These are phyloP conservation scores for Drosophila lini DNA, from an alignment of 1,140 invertebrate species.

Conservation along the genomic window DNA sequence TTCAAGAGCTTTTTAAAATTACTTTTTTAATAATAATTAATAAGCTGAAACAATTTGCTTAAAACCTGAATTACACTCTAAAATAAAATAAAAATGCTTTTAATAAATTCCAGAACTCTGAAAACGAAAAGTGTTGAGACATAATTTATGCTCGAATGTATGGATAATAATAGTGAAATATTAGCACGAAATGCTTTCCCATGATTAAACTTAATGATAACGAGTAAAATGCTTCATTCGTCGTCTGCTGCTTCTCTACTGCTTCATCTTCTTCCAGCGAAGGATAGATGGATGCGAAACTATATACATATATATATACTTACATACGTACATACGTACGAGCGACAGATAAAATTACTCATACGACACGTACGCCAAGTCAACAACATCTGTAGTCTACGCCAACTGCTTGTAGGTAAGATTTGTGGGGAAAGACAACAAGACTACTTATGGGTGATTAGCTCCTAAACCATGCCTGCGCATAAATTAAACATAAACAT, in stretches of 20 bases:
- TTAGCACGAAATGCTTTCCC: background rate
- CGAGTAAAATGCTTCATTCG: background rate
- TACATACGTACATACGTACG: background rate
- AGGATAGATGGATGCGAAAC: conserved; percentile 7
- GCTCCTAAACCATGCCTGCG: conserved; percentile 38
- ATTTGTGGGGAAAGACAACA: conserved; percentile 35
- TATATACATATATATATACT: background rate
- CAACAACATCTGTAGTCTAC: conserved; percentile 28
- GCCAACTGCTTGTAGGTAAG: conserved; percentile 30
- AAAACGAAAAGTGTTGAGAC: background rate
- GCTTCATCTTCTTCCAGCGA: background rate
- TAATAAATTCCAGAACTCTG: background rate
- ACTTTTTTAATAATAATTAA: too few species aligned
- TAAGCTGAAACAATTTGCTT: too few species aligned
- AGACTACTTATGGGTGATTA: conserved; percentile 40
- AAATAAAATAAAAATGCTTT: background rate
- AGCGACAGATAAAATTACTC: conserved; percentile 20
- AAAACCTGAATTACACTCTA: too few species aligned
- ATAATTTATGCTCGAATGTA: background rate
- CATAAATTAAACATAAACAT: conserved; percentile 41
- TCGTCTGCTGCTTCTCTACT: background rate
- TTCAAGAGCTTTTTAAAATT: background rate
- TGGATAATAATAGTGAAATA: background rate
- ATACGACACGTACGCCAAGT: conserved; percentile 32
- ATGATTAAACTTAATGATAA: conserved; percentile 1